Base-by-base conservation (phyloP, 2,797 vertebrate genomes). In the Vireo griseus region DNA sequence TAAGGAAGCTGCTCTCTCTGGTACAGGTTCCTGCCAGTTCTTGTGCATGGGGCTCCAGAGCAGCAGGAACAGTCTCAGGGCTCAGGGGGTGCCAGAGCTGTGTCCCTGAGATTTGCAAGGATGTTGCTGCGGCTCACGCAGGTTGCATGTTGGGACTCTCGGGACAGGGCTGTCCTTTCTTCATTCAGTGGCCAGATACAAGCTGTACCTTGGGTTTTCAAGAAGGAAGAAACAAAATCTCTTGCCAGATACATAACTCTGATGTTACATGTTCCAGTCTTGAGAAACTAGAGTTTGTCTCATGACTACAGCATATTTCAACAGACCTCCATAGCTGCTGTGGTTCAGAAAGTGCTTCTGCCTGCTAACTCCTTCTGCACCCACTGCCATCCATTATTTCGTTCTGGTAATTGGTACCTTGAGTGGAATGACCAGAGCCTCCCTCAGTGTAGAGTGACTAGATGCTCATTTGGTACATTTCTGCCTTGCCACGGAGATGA, bases 1-100 rank as follows among this genome's bases (percentile, higher is more conserved):
- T 19, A 7, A 57, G 57, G 65, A 45, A 67, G 16, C 24, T 3
- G 3, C 25, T 77, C 22, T 63, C 14, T 6, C 11, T 50, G 33
- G 13, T 37, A 11, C 7, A 3, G 22, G 10, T 10, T 15, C 5
- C 58, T 63, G 13, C 9, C n/a, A 58, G 61, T 6, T 86, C 40
- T 18, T 40, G 16, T 28, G 14, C 0, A 0, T 19, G 35, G 15
- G 35, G 12, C 37, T 77, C 7, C 1, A 1, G 14, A 29, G 40
- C 25, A 10, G 19, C 13, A 25, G 51, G 81, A 35, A 7, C 16
- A 16, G 11, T 18, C 29, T 39, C 7, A 40, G 52, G 29, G 40
- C 42, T 55, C 13, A 1, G 24, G 26, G 33, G 47, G 40, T 35
- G 42, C 17, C 31, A 20, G 77, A 74, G 50, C 51, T 68, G 18